phyloP scores from a whole-genome alignment of 2,888 invertebrate genomes.

The Chironomus tentans region DNA sequence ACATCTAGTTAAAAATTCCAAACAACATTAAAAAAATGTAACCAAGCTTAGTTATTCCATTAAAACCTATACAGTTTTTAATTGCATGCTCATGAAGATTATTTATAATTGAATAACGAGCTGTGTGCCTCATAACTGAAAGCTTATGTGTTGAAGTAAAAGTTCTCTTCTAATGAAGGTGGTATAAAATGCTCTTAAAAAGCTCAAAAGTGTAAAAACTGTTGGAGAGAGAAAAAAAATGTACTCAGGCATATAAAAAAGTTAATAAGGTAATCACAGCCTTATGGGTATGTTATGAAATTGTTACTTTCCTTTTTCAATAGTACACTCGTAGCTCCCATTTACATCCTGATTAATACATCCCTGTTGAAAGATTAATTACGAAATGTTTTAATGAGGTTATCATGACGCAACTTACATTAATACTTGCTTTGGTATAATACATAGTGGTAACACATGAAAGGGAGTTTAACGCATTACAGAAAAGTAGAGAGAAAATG shows the following conservation, averaged over 20 bases:
- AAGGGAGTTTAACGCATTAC: not conserved
- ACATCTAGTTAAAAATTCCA: not conserved
- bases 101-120: constrained; percentile 24
- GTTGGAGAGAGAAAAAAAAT: not conserved
- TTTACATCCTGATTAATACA: constrained; percentile 21
- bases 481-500: not conserved
- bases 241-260: not conserved
- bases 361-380: constrained; percentile 26
- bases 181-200: not conserved
- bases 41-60: constrained; percentile 14
- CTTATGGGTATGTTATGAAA: not conserved
- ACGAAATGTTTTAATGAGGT: constrained; percentile 24
- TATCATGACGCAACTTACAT: constrained; percentile 15
- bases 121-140: not conserved
- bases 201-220: not conserved
- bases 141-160: too few species aligned
- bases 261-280: not conserved
- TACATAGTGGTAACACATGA: not conserved
- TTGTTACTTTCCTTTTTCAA: not conserved
- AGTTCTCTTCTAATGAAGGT: not conserved
- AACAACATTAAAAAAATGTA: not conserved
- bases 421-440: too few species aligned
- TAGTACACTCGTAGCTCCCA: not conserved
- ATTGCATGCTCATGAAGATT: constrained; percentile 21
- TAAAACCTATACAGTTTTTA: constrained; percentile 17